Percentiles rank a stretch among this genome's conserved stretches.
Conservation (phyloP, 2,797 vertebrate species). For the Capromys pilorides region DNA sequence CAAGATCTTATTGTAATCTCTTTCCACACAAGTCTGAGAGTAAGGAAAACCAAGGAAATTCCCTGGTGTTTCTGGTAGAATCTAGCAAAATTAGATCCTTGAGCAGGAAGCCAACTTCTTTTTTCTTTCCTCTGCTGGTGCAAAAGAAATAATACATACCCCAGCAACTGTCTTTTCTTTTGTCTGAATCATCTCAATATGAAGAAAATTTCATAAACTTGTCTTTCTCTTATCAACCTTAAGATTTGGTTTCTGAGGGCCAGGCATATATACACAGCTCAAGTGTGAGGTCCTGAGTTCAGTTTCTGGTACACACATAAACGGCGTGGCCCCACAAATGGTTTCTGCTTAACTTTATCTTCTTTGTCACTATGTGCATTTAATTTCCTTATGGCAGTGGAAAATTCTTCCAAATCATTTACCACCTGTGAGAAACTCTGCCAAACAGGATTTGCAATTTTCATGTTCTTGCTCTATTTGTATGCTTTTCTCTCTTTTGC, state of each 20-base stretch:
- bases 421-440: not conserved
- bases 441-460: not conserved
- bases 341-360: not conserved
- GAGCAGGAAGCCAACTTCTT: not conserved
- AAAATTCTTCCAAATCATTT: not conserved
- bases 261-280: too few relatives aligned
- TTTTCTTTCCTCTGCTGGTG: not conserved
- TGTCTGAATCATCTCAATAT: not conserved
- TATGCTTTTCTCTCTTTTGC: not conserved
- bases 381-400: not conserved
- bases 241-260: not conserved
- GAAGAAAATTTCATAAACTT: not conserved
- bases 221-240: not conserved
- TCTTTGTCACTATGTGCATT: not conserved
- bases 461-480: not conserved
- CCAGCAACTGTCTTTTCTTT: not conserved
- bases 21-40: not conserved
- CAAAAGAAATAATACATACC: not conserved
- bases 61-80: not conserved
- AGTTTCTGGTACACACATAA: too few relatives aligned
- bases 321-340: too few relatives aligned
- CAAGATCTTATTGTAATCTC: not conserved
- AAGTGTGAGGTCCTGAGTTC: too few relatives aligned
- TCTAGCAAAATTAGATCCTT: not conserved
- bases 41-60: not conserved